These are phyloP conservation scores for Eciton burchellii DNA, from an alignment of 1,140 invertebrate species.

Conservation along the genomic window DNA sequence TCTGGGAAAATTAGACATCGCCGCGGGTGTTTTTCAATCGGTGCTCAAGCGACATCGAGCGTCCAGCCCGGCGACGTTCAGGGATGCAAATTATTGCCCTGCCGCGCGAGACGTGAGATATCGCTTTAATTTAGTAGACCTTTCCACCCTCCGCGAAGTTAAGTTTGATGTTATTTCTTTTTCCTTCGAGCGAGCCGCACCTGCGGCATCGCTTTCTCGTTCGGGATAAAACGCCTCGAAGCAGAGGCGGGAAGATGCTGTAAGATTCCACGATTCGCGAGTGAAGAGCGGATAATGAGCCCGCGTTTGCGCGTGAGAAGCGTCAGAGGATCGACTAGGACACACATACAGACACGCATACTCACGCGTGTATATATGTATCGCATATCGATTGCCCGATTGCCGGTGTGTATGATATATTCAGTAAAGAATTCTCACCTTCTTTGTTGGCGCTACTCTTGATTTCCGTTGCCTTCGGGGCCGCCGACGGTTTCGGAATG, in stretches of 20 bases:
- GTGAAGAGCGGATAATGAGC: constrained; percentile 62
- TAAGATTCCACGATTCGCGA: constrained; percentile 32
- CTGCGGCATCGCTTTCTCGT: constrained; percentile 1
- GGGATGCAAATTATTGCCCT: constrained; percentile 22
- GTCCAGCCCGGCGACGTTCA: background rate
- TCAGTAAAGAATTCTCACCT: constrained; percentile 84
- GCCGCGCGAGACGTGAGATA: background rate
- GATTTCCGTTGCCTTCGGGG: constrained; percentile 89
- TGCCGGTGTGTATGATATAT: constrained; percentile 42
- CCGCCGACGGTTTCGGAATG: constrained; percentile 89
- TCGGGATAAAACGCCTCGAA: background rate
- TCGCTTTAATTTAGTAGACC: constrained; percentile 2
- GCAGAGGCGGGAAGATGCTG: constrained; percentile 6
- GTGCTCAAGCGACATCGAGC: background rate
- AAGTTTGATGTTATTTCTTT: constrained; percentile 7
- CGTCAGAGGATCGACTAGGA: constrained; percentile 40
- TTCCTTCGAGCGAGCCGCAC: constrained; percentile 1
- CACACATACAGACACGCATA: too few species aligned
- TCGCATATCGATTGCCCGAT: constrained; percentile 57
- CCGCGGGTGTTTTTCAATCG: background rate
- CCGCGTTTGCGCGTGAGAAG: constrained; percentile 27
- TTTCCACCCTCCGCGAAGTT: background rate
- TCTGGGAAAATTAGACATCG: constrained; percentile 1
- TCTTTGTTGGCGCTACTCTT: constrained; percentile 89
- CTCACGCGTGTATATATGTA: too few species aligned